Evolutionary conservation across 2,113 vertebrate species (phyloP).

Genomic region (Thomomys bottae): DNA sequence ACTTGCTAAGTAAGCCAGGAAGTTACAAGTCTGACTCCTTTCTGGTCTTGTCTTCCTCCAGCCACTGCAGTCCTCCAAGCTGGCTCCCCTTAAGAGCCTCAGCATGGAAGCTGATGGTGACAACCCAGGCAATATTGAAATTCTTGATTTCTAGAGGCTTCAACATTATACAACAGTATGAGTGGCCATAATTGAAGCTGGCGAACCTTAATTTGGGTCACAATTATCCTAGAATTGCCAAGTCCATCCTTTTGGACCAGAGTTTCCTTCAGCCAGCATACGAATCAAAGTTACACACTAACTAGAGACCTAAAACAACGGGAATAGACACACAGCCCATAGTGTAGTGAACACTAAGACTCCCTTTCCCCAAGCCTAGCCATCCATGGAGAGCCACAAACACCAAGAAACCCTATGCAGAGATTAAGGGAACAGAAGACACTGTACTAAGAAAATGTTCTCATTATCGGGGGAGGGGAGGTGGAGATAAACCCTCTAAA

Average conservation of each 20-base stretch:
- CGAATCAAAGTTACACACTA: not conserved
- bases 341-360: not conserved
- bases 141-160: not conserved
- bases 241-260: not conserved
- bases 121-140: not conserved
- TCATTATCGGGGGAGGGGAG: too few relatives aligned
- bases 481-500: too few relatives aligned
- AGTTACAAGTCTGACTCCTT: not conserved
- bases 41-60: not conserved
- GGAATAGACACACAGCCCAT: not conserved
- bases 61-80: not conserved
- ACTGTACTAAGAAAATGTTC: too few relatives aligned
- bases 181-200: not conserved
- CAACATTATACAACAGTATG: not conserved
- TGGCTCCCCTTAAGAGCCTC: not conserved
- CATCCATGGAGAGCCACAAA: not conserved
- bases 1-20: not conserved
- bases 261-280: not conserved
- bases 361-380: not conserved
- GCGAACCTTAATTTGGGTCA: not conserved
- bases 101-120: not conserved
- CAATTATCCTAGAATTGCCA: not conserved
- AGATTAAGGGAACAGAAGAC: too few relatives aligned
- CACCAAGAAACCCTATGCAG: not conserved
- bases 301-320: not conserved